phyloP scores from a whole-genome alignment of 2,797 vertebrate species.

The Bovichtus variegatus region DNA sequence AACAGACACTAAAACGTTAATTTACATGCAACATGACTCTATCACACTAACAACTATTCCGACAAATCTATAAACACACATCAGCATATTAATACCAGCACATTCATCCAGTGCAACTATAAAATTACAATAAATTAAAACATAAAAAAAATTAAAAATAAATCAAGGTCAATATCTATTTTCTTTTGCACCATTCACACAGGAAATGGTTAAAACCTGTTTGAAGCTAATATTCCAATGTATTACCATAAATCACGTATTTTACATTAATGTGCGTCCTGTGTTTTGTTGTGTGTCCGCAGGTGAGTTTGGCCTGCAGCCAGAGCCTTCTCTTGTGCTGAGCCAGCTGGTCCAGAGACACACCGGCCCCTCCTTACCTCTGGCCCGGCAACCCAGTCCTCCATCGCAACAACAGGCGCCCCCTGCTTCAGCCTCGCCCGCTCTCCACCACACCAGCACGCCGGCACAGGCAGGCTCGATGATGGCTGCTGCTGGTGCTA shows the following conservation, averaged over 20 bases:
- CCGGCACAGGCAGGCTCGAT: constrained; percentile 61
- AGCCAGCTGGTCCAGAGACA: constrained; percentile 94
- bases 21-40: too few species aligned
- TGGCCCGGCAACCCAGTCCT: constrained; percentile 83
- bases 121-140: too few species aligned
- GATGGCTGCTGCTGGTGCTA: constrained; percentile 72
- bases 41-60: too few species aligned
- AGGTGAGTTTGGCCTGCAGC: constrained; percentile 95
- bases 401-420: constrained; percentile 82
- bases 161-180: too few species aligned
- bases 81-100: too few species aligned
- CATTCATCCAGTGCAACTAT: too few species aligned
- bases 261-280: background rate
- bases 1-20: too few species aligned
- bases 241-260: background rate
- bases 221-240: too few species aligned
- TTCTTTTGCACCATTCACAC: too few species aligned
- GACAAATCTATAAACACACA: too few species aligned
- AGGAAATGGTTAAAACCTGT: too few species aligned
- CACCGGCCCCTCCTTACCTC: constrained; percentile 82
- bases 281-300: constrained; percentile 42
- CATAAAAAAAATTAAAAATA: too few species aligned
- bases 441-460: constrained; percentile 68
- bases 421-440: constrained; percentile 69
- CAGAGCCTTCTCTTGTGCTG: constrained; percentile 95